Evolutionary conservation across 1,140 invertebrate genomes (phyloP), one percentile per base, ranked within the genome.

Genomic region (Panagrolaimus sp.): DNA sequence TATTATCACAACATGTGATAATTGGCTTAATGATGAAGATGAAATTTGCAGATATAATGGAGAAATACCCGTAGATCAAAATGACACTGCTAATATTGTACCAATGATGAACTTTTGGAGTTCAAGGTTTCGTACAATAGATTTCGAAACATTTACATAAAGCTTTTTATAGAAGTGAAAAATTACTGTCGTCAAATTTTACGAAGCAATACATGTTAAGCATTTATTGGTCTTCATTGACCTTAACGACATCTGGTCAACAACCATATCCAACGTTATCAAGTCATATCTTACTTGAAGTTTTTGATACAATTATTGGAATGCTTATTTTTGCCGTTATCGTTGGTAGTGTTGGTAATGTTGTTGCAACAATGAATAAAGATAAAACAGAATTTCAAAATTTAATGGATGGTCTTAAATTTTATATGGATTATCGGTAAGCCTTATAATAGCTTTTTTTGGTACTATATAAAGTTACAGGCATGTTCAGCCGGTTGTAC

Each of bases 331-430:
- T 84, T 67, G 84, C 91, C 44, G 92, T 91, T 43, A 92, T 92
- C 79, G 91, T 92, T 45, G 91, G 91, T 77, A 91, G 92, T 84
- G 91, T 92, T 69, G 91, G 93, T 64, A 92, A 90, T 63, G 94
- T 96, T 91, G 95, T 96, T 74, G 92, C 91, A 5, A 93, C 94
- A 80, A 95, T 95, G 92, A 95, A 96, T 83, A 91, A 92, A 8
- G 89, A 90, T 0, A 85, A 91, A 68, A 90, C 92, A 0, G 92
- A 95, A 79, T 94, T 95, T 83, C 92, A 94, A 84, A 91, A 92
- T 72, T 88, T 90, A 72, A 93, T 96, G 90, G 93, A 96, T 78
- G 90, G 91, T 1, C 91, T 96, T 0, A 96, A 96, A 83, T 91
- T 93, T 83, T 96, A 96, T 83, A 93, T 96, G 91, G 91, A 91